Evolutionary conservation across 2,113 vertebrate species (phyloP), one percentile per base, ranked within the genome.

Genomic region (Chamaetylas fuelleborni): DNA sequence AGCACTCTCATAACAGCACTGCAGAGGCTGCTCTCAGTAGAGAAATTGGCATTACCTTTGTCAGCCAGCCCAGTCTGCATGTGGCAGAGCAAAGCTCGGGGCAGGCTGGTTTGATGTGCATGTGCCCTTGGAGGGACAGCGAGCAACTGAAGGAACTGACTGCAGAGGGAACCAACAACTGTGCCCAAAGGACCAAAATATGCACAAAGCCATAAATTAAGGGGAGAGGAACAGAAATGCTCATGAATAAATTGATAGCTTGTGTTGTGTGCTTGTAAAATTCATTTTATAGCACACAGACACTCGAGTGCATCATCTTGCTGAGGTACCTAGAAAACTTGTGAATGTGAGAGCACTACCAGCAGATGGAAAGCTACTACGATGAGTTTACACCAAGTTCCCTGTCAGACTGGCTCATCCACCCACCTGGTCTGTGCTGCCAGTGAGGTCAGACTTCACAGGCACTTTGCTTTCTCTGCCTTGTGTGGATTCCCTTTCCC

Each of bases 321-420:
- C 45, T 1, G 3, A 76, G 28, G 12, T 77, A 65, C 16, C 57
- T 47, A 57, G 66, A 43, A 85, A 76, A 85, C 34, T 16, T 90
- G 94, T 91, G 84, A 91, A 85, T 69, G 62, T 69, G 66, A 64
- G 80, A 91, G 48, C 20, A 12, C 14, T 67, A 1, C 20, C 2
- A 38, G 77, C 74, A 90, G 92, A 91, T 87, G 74, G 89, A 60
- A 85, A 65, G 71, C 66, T 94, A 22, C 84, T 79, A 70, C 0
- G 0, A 38, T 85, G 33, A 71, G 61, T 42, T 92, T 61, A 56
- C 53, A 62, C 61, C 8, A 15, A 79, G 45, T 80, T 93, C 22
- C 51, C 33, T 11, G 19, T 56, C 86, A 60, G 60, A 20, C 60
- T 84, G 91, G 74, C 82, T 92, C 91, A 81, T 50, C 86, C 53